Percentiles rank a stretch among this genome's conserved stretches.
phyloP scores from a whole-genome alignment of 2,888 invertebrate genomes.

The Coenonympha arcania region DNA sequence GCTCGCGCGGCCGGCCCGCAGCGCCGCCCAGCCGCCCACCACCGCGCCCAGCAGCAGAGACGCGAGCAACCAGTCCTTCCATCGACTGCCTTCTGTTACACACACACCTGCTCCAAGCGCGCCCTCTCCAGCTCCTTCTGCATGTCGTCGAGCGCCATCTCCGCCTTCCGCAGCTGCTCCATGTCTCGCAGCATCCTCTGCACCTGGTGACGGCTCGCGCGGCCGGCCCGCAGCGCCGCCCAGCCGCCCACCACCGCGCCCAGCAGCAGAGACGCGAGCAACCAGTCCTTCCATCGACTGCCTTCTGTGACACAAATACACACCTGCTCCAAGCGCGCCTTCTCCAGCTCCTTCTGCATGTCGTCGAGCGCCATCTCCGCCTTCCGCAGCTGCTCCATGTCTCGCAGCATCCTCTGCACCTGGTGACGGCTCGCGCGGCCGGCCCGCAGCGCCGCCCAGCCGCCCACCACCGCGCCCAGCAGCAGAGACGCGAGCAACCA shows the following conservation, averaged over 20 bases:
- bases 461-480: slow-evolving; percentile 87
- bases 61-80: slow-evolving; percentile 93
- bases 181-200: slow-evolving; percentile 94
- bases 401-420: slow-evolving; percentile 91
- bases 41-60: slow-evolving; percentile 87
- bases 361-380: slow-evolving; percentile 91
- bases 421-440: slow-evolving; percentile 90
- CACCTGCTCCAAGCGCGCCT: slow-evolving; percentile 84
- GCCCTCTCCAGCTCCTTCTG: slow-evolving; percentile 89
- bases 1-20: slow-evolving; percentile 90
- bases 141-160: slow-evolving; percentile 87
- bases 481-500: slow-evolving; percentile 87
- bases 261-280: slow-evolving; percentile 86
- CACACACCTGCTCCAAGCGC: slow-evolving; percentile 78
- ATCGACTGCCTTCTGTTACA: slow-evolving; percentile 79
- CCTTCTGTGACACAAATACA: slow-evolving; percentile 68
- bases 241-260: slow-evolving; percentile 91
- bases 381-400: slow-evolving; percentile 92
- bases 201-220: slow-evolving; percentile 88
- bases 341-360: slow-evolving; percentile 87
- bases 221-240: slow-evolving; percentile 93
- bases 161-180: slow-evolving; percentile 92
- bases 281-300: slow-evolving; percentile 91
- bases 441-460: slow-evolving; percentile 93
- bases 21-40: slow-evolving; percentile 92